A percentile compares a stretch with the other conserved stretches of the same genome.
Evolutionary conservation across 2,797 vertebrate species (phyloP).

Genomic region (Clarias pachynema): DNA sequence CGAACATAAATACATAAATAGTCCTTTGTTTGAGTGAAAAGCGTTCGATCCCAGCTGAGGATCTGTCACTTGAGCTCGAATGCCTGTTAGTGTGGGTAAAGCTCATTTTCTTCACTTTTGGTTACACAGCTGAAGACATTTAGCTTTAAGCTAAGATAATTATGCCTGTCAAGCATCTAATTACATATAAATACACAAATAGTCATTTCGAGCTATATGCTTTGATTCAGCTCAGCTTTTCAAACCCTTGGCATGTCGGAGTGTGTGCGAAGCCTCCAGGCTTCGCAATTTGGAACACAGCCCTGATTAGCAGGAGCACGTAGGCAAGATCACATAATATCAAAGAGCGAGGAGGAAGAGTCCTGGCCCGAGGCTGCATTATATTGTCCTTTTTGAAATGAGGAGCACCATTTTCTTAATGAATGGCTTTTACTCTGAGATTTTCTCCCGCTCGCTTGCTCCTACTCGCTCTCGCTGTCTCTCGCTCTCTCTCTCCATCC

Average conservation of each 20-base stretch:
- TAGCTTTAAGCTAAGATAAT: slow-evolving; percentile 43
- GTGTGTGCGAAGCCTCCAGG: slow-evolving; percentile 34
- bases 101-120: slow-evolving; percentile 36
- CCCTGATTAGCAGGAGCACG: slow-evolving; percentile 51
- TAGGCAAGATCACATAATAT: slow-evolving; percentile 52
- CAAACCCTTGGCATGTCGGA: slow-evolving; percentile 12
- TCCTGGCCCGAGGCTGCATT: slow-evolving; percentile 50
- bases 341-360: slow-evolving; percentile 47
- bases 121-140: slow-evolving; percentile 41
- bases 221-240: slow-evolving; percentile 23
- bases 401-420: slow-evolving; percentile 58
- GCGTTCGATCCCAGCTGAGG: slow-evolving; percentile 23
- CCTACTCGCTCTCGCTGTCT: neutral
- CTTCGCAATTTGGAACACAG: slow-evolving; percentile 43
- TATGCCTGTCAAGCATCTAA: slow-evolving; percentile 43
- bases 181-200: slow-evolving; percentile 43
- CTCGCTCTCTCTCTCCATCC: slow-evolving; percentile 20
- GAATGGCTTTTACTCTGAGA: slow-evolving; percentile 54
- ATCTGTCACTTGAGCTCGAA: slow-evolving; percentile 28
- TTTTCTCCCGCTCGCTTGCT: slow-evolving; percentile 14
- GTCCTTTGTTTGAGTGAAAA: slow-evolving; percentile 27
- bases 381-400: slow-evolving; percentile 56
- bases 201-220: slow-evolving; percentile 30
- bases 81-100: slow-evolving; percentile 30
- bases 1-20: slow-evolving; percentile 31